These are phyloP conservation scores for Umimayanthus kanabou DNA, from an alignment of 92 coral and sea anemone species.

Conservation along the genomic window DNA sequence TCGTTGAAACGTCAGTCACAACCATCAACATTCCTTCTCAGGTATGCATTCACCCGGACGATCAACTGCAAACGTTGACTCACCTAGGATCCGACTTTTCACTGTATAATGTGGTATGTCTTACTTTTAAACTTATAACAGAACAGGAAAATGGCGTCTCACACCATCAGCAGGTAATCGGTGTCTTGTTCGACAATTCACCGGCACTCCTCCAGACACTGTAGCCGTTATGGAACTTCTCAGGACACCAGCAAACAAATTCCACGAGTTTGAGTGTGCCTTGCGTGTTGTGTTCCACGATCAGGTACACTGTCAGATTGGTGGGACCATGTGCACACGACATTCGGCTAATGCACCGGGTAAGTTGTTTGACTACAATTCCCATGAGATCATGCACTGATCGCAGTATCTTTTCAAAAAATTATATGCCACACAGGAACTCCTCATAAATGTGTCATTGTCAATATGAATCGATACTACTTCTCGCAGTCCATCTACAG, in stretches of 20 bases:
- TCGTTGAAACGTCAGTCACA: too few species aligned
- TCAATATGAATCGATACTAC: too few species aligned
- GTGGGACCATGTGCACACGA: conserved; percentile 18
- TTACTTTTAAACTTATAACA: not conserved
- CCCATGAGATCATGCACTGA: too few species aligned
- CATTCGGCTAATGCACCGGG: conserved; percentile 28
- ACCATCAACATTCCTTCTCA: too few species aligned
- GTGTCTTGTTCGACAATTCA: conserved; percentile 26
- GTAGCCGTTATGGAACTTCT: conserved; percentile 22
- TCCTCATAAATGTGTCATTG: too few species aligned
- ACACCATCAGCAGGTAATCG: conserved; percentile 32
- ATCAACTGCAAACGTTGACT: too few species aligned
- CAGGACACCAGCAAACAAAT: not conserved
- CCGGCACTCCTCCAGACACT: conserved; percentile 30
- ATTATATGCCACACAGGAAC: too few species aligned
- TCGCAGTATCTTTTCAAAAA: too few species aligned
- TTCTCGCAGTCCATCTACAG: too few species aligned
- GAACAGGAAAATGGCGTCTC: conserved; percentile 9
- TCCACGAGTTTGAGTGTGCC: conserved; percentile 21
- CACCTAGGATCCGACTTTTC: too few species aligned
- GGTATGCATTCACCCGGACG: too few species aligned
- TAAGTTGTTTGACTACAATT: not conserved
- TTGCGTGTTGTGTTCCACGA: conserved; percentile 24
- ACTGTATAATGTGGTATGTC: too few species aligned
- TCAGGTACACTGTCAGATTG: conserved; percentile 22